Base-by-base conservation (phyloP, 2,888 invertebrate genomes). In the Stegophylla sp. region DNA sequence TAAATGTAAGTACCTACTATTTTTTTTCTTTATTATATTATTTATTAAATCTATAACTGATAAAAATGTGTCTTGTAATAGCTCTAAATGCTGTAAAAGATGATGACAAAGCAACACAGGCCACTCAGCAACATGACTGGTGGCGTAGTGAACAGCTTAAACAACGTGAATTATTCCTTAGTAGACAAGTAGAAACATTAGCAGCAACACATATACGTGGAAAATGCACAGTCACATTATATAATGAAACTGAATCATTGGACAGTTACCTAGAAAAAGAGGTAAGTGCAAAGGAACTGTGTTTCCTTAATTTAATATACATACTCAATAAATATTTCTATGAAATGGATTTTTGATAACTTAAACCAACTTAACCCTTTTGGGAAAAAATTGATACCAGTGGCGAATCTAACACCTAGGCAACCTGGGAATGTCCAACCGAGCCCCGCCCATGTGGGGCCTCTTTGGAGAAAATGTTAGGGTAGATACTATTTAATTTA, bases 151-250 rank as follows among this genome's bases (percentile, higher is more conserved):
- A 76, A 53, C 75, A 76, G 88, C 92, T 98, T 87, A 96, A 96
- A 88, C 98, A 99, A 88, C 92, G 98, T 86, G 99, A 99, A 89
- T 90, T 99, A 86, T 99, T 99, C 90, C 91, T 99, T 84, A 98
- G 98, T 72, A 92, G 98, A 85, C 95, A 95, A 90, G 95, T 97
- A 86, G 98, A 99, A 89, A 98, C 97, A 82, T 90, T 99, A 88
- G 97, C 98, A 83, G 98, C 98, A 84, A 98, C 98, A 83, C 96
- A 98, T 89, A 99, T 99, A 86, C 92, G 99, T 87, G 99, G 98
- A 88, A 99, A 99, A 90, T 99, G 99, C 89, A 94, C 95, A 85
- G 99, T 99, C 85, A 98, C 98, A 85, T 90, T 99, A 85, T 93
- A 99, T 88, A 98, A 98, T 89, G 99, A 99, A 90, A 97, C 98